phyloP scores from a whole-genome alignment of 2,888 invertebrate species.

The Cheilosia grossa region DNA sequence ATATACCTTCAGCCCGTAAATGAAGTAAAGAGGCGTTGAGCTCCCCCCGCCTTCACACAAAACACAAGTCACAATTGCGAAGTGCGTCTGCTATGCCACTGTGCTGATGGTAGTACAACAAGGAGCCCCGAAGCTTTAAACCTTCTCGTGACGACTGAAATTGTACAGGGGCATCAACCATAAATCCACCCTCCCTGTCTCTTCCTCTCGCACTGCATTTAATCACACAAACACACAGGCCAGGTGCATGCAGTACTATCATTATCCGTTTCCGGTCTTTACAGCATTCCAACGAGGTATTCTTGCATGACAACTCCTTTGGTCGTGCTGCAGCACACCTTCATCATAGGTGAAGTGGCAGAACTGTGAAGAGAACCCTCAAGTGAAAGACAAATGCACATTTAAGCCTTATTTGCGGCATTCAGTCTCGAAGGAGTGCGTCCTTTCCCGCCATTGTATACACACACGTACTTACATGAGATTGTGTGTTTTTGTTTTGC shows the following conservation, averaged over 20 bases:
- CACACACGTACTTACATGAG: not conserved
- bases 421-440: conserved; percentile 57
- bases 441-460: conserved; percentile 46
- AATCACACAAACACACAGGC: conserved; percentile 35
- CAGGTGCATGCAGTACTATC: conserved; percentile 73
- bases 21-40: conserved; percentile 60
- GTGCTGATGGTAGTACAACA: conserved; percentile 29
- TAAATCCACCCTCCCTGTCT: not conserved
- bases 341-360: conserved; percentile 61
- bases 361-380: conserved; percentile 48
- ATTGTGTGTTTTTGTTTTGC: not conserved
- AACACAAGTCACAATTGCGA: conserved; percentile 15
- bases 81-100: conserved; percentile 46
- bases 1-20: conserved; percentile 43
- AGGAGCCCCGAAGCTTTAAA: conserved; percentile 1
- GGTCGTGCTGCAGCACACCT: conserved; percentile 65
- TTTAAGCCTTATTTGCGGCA: conserved; percentile 71
- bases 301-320: conserved; percentile 72
- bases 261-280: conserved; percentile 74
- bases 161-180: conserved; percentile 35
- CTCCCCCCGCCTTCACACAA: conserved; percentile 24
- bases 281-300: conserved; percentile 73
- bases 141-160: conserved; percentile 44
- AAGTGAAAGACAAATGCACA: conserved; percentile 73
- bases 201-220: conserved; percentile 48